phyloP scores from a whole-genome alignment of 1,140 invertebrate species.

The Leptinotarsa defecta region DNA sequence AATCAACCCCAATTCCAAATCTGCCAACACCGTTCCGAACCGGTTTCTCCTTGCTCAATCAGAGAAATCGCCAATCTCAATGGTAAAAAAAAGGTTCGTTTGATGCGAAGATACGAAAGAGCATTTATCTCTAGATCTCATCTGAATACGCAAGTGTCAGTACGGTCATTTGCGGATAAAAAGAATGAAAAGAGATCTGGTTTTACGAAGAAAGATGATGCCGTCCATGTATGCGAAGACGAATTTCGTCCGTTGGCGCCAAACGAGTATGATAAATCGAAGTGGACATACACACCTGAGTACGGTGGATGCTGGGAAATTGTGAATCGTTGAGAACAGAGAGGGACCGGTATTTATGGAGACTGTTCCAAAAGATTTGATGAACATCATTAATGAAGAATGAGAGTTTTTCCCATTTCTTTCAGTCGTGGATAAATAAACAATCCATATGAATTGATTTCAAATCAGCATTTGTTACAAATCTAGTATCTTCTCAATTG shows the following conservation, averaged over 20 bases:
- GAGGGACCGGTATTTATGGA: too few relatives aligned
- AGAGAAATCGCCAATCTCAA: background rate
- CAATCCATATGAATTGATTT: too few relatives aligned
- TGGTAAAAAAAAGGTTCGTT: background rate
- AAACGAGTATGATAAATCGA: slow-evolving; percentile 26
- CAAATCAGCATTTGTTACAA: too few relatives aligned
- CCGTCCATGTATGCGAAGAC: background rate
- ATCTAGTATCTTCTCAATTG: too few relatives aligned
- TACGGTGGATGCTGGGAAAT: slow-evolving; percentile 15
- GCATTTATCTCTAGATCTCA: slow-evolving; percentile 22
- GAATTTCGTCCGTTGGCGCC: slow-evolving; percentile 26
- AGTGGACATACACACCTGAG: slow-evolving; percentile 27
- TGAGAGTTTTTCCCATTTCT: too few relatives aligned
- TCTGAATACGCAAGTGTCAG: slow-evolving; percentile 21
- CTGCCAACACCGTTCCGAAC: background rate
- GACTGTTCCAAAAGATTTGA: too few relatives aligned
- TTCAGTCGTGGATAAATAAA: too few relatives aligned
- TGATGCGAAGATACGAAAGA: background rate
- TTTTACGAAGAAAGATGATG: slow-evolving; percentile 22
- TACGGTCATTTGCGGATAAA: slow-evolving; percentile 10
- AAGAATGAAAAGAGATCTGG: slow-evolving; percentile 13
- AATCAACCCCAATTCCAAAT: too few relatives aligned
- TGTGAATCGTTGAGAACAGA: too few relatives aligned
- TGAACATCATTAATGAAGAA: too few relatives aligned
- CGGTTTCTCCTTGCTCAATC: background rate